phyloP scores from a whole-genome alignment of 2,797 vertebrate genomes.

The Psittacula derbiana region DNA sequence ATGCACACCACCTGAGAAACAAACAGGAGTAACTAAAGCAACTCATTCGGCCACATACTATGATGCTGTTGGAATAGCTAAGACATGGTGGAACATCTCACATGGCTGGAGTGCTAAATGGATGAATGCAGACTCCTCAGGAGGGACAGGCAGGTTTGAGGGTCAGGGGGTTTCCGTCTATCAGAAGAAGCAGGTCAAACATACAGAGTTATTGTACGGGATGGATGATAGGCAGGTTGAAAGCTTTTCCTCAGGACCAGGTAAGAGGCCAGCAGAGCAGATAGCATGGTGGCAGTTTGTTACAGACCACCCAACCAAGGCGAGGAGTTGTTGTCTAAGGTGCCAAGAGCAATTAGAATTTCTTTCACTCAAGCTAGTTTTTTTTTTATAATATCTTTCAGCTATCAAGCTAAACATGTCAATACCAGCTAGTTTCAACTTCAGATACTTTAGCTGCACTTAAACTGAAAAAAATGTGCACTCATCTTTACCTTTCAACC shows the following conservation, averaged over 20 bases:
- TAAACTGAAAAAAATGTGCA: not conserved
- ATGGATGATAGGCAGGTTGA: not conserved
- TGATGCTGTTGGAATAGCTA: not conserved
- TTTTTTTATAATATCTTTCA: not conserved
- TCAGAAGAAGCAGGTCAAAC: not conserved
- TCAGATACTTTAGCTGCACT: not conserved
- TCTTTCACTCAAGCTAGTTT: not conserved
- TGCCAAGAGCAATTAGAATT: slow-evolving; percentile 26
- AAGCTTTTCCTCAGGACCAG: not conserved
- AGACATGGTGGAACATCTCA: not conserved
- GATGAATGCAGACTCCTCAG: not conserved
- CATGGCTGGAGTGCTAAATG: not conserved
- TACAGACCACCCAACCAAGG: not conserved
- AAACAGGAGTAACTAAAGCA: not conserved
- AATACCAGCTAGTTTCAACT: not conserved
- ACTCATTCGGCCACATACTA: fast-evolving
- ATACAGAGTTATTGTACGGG: not conserved
- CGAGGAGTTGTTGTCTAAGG: not conserved
- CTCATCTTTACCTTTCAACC: not conserved
- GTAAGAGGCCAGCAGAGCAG: not conserved
- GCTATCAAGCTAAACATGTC: not conserved
- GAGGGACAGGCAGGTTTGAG: not conserved
- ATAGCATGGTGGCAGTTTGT: not conserved
- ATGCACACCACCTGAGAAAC: not conserved
- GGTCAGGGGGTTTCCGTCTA: not conserved